A percentile compares a stretch with the other conserved stretches of the same genome.
Conservation (phyloP, 2,797 vertebrate genomes). For the Sebastolobus alascanus region DNA sequence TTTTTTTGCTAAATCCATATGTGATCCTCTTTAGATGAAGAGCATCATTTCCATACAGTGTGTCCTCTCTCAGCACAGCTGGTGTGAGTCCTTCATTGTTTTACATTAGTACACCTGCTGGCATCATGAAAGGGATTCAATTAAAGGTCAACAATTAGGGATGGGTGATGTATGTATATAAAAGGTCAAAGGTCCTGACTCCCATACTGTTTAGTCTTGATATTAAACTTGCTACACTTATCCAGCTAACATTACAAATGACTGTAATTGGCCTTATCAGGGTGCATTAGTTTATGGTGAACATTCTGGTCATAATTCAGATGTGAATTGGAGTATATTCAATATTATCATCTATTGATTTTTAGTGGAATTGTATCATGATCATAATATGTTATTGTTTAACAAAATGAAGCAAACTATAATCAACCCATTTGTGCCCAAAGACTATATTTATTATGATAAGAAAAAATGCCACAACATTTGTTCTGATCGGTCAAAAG, state of each 20-base stretch:
- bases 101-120: background rate
- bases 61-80: fast-evolving
- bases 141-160: background rate
- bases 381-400: too few relatives aligned
- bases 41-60: background rate
- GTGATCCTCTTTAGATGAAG: constrained; percentile 3
- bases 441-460: too few relatives aligned
- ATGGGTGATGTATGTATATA: background rate
- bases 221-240: background rate
- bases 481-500: too few relatives aligned
- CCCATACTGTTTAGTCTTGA: background rate
- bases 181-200: background rate
- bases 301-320: background rate
- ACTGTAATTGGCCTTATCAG: background rate
- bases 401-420: too few relatives aligned
- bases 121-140: background rate
- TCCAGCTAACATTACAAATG: background rate
- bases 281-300: background rate
- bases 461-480: too few relatives aligned
- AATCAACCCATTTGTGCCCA: too few relatives aligned
- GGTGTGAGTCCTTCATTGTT: background rate
- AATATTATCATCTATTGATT: background rate
- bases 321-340: background rate
- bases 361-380: background rate
- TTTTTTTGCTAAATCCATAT: constrained; percentile 6